phyloP scores from a whole-genome alignment of 2,113 vertebrate species.

The Pseudopipra pipra region DNA sequence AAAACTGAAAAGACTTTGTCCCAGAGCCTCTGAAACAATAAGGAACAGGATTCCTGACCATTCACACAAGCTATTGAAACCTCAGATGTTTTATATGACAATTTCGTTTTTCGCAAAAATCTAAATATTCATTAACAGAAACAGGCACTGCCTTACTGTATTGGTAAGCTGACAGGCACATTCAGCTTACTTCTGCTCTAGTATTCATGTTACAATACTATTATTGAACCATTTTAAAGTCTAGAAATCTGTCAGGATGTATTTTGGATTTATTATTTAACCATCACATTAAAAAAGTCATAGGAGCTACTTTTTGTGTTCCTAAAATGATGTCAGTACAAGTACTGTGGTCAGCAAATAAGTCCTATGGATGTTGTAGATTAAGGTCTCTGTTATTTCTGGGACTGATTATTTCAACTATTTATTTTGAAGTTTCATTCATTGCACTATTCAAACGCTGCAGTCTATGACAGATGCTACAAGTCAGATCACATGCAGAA shows the following conservation, averaged over 20 bases:
- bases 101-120: not conserved
- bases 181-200: not conserved
- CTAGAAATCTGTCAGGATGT: not conserved
- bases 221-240: not conserved
- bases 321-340: not conserved
- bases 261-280: not conserved
- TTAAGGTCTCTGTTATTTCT: slow-evolving; percentile 13
- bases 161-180: not conserved
- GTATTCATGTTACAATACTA: not conserved
- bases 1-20: not conserved
- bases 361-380: not conserved
- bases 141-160: not conserved
- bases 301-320: not conserved
- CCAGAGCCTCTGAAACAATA: not conserved
- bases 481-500: not conserved
- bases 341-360: slow-evolving; percentile 10
- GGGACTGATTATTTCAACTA: not conserved
- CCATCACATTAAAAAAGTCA: not conserved
- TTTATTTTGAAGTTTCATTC: slow-evolving; percentile 38
- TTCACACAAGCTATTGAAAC: not conserved
- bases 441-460: slow-evolving; percentile 57
- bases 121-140: not conserved
- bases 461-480: not conserved
- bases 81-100: not conserved
- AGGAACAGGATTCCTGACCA: not conserved